phyloP scores from a whole-genome alignment of 2,888 invertebrate genomes.

The Subacronicta megacephala region DNA sequence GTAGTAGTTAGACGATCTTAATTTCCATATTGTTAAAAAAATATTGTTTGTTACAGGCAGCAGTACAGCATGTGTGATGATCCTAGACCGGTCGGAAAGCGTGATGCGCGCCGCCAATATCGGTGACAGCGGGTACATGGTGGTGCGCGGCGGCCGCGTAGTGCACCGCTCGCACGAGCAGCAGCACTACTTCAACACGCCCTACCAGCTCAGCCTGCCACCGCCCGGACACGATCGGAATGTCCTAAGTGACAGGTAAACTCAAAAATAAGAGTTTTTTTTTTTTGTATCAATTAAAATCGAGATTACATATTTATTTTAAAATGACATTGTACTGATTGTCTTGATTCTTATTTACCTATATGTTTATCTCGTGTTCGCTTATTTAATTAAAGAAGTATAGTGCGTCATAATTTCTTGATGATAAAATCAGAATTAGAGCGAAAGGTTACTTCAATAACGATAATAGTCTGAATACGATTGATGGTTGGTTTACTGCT shows the following conservation, averaged over 20 bases:
- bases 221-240: constrained; percentile 96
- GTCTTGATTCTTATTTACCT: constrained; percentile 34
- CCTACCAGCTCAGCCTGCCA: constrained; percentile 98
- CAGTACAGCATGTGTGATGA: constrained; percentile 99
- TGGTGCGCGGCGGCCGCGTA: constrained; percentile 95
- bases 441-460: constrained; percentile 81
- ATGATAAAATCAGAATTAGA: constrained; percentile 67
- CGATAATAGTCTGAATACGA: constrained; percentile 73
- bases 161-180: constrained; percentile 98
- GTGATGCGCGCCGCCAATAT: constrained; percentile 98
- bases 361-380: constrained; percentile 33
- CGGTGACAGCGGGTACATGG: constrained; percentile 99
- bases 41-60: constrained; percentile 92
- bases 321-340: constrained; percentile 51
- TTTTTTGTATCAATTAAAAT: no score
- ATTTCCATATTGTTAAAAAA: no score
- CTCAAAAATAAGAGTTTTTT: no score
- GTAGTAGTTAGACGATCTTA: no score
- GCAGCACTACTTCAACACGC: constrained; percentile 99
- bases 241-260: constrained; percentile 96
- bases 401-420: constrained; percentile 64
- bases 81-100: constrained; percentile 96
- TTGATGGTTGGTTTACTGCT: constrained; percentile 65
- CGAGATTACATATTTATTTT: constrained; percentile 46
- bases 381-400: constrained; percentile 45